phyloP scores from a whole-genome alignment of 2,113 vertebrate genomes.

The Ia io region DNA sequence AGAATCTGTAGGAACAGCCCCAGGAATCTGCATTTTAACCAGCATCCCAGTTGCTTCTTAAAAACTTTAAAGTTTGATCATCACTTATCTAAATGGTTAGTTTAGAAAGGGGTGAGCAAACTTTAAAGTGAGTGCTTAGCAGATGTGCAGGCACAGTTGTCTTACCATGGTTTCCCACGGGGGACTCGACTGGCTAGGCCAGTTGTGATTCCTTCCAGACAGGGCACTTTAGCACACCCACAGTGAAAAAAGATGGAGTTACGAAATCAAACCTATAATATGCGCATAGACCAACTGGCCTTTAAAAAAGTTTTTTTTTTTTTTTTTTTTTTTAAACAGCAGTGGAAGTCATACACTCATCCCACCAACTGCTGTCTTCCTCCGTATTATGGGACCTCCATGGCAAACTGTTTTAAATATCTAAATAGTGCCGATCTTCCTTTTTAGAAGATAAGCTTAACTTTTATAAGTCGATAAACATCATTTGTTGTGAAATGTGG shows the following conservation, averaged over 20 bases:
- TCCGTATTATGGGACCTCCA: background rate
- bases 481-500: background rate
- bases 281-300: background rate
- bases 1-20: background rate
- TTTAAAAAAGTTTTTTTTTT: too few species aligned
- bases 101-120: too few species aligned
- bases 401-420: background rate
- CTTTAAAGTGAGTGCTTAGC: background rate
- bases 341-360: background rate
- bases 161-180: background rate
- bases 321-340: too few species aligned
- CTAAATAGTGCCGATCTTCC: background rate
- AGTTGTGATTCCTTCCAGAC: background rate
- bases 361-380: background rate
- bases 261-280: background rate
- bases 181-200: background rate
- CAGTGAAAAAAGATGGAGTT: background rate
- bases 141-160: background rate
- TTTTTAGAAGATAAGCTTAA: conserved; percentile 28
- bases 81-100: background rate
- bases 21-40: background rate
- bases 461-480: background rate
- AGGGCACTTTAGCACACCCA: too few species aligned
- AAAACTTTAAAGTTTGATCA: background rate
- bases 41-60: background rate